Evolutionary conservation across 2,888 invertebrate species (phyloP).

Genomic region (Platycheirus albimanus): DNA sequence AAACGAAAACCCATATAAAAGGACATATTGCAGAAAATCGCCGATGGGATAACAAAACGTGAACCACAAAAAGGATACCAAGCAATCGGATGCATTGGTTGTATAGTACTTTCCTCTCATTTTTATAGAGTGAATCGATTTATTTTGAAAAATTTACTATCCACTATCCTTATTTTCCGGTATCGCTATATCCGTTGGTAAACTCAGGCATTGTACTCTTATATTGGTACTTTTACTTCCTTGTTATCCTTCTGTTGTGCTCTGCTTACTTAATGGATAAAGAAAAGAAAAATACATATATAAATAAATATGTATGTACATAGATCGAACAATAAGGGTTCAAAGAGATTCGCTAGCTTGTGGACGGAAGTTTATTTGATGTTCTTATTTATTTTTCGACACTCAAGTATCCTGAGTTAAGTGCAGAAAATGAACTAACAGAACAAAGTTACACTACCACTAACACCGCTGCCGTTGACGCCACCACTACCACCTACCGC

Average conservation of each 20-base stretch:
- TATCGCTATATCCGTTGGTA: slow-evolving; percentile 54
- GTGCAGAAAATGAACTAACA: slow-evolving; percentile 53
- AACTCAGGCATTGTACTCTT: slow-evolving; percentile 45
- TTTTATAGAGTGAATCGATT: slow-evolving; percentile 62
- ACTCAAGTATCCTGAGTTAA: slow-evolving; percentile 72
- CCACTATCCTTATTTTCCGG: slow-evolving; percentile 44
- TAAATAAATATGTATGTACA: too few relatives aligned
- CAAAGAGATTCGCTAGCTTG: slow-evolving; percentile 48
- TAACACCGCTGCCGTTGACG: not conserved
- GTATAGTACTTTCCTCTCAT: slow-evolving; percentile 43
- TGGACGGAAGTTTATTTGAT: slow-evolving; percentile 72
- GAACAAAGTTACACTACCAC: slow-evolving; percentile 3
- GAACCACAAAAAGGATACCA: slow-evolving; percentile 51
- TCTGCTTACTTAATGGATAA: slow-evolving; percentile 24
- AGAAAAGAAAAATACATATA: not conserved
- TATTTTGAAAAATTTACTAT: slow-evolving; percentile 68
- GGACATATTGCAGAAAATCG: slow-evolving; percentile 32
- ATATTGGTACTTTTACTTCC: slow-evolving; percentile 41
- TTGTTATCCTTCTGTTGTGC: slow-evolving; percentile 49
- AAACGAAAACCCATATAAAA: slow-evolving; percentile 35
- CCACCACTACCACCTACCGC: not conserved
- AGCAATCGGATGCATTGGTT: slow-evolving; percentile 57
- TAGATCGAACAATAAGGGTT: slow-evolving; percentile 55
- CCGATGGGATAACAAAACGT: slow-evolving; percentile 40
- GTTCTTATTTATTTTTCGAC: slow-evolving; percentile 72